A percentile compares a stretch with the other conserved stretches of the same genome.
Evolutionary conservation across 2,113 vertebrate genomes (phyloP).

Genomic region (Pluvialis apricaria): DNA sequence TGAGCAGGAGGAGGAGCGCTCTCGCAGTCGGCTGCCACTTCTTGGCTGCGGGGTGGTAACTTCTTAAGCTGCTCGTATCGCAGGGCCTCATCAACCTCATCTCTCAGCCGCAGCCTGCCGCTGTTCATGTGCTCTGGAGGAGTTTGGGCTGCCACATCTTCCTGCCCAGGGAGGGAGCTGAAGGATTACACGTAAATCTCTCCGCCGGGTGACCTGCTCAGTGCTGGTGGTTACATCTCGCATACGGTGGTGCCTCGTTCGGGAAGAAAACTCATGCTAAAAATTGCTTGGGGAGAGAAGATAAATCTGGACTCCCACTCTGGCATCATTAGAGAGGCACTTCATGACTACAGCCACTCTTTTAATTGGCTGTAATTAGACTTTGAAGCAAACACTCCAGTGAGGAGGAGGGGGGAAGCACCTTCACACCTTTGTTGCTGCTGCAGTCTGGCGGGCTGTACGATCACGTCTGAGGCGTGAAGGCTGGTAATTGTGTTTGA

Average conservation of each 20-base stretch:
- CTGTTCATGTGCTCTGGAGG: background rate
- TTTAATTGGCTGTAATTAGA: conserved; percentile 5
- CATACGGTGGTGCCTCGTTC: accelerated
- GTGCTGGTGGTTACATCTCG: background rate
- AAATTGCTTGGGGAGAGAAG: background rate
- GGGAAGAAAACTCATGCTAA: background rate
- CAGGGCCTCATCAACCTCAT: background rate
- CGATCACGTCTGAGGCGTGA: accelerated
- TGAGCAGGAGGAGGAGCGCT: background rate
- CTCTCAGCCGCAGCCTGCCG: accelerated
- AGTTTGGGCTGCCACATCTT: background rate
- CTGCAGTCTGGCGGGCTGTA: background rate
- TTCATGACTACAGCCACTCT: background rate
- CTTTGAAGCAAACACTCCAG: background rate
- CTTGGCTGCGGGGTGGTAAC: background rate
- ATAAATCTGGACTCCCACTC: background rate
- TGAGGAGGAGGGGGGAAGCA: background rate
- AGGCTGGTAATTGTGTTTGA: background rate
- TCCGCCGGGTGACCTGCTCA: accelerated
- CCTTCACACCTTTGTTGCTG: background rate
- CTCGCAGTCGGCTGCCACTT: accelerated
- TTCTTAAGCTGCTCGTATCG: accelerated
- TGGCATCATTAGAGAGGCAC: background rate
- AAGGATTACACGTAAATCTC: background rate
- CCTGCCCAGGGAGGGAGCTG: background rate